Evolutionary conservation across 2,113 vertebrate genomes (phyloP).

Genomic region (Gracilinanus agilis): DNA sequence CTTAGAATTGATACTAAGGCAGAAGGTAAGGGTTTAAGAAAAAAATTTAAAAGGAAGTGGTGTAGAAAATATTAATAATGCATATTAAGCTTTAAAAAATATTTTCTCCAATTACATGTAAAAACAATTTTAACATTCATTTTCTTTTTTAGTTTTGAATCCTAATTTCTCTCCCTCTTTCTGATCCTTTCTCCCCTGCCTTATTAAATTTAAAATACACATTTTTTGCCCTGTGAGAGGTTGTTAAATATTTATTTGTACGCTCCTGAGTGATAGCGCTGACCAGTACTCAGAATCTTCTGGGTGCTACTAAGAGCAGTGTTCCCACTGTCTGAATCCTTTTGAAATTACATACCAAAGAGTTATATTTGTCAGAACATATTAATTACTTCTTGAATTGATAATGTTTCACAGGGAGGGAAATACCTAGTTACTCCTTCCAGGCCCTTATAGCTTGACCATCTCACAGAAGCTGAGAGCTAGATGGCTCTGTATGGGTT

Average conservation of each 20-base stretch:
- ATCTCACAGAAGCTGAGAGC: background rate
- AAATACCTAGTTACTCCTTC: background rate
- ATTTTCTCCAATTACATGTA: too few relatives aligned
- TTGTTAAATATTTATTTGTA: background rate
- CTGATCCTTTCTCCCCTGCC: too few relatives aligned
- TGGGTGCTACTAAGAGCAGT: too few relatives aligned
- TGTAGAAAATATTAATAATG: too few relatives aligned
- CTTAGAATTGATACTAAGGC: too few relatives aligned
- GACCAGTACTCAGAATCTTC: too few relatives aligned
- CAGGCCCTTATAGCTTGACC: background rate
- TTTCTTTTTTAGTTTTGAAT: too few relatives aligned
- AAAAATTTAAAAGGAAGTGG: too few relatives aligned
- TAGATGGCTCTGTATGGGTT: background rate
- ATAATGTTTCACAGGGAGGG: background rate
- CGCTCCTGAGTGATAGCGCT: background rate
- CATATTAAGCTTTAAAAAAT: too few relatives aligned
- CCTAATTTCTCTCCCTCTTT: too few relatives aligned
- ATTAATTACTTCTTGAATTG: background rate
- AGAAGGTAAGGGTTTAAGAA: too few relatives aligned
- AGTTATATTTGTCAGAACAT: background rate
- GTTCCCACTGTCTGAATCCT: background rate
- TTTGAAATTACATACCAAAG: background rate
- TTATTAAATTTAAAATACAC: background rate
- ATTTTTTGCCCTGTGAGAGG: background rate
- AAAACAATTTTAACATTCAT: too few relatives aligned